phyloP scores from a whole-genome alignment of 2,797 vertebrate species.

The Morus bassanus region DNA sequence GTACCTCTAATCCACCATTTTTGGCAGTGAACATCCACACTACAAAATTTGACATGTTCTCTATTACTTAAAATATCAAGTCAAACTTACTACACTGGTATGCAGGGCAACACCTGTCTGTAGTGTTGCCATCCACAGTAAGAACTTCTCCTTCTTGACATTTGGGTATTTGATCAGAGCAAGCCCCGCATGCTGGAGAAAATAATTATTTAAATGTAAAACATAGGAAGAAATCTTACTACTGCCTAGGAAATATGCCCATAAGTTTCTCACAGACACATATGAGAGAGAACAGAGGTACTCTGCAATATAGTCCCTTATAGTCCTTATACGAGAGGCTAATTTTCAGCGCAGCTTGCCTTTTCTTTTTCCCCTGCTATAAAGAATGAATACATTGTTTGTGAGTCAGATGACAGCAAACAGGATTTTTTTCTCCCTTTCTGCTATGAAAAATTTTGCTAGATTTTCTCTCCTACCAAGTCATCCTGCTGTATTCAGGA shows the following conservation, averaged over 20 bases:
- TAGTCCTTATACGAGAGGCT: background rate
- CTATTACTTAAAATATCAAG: background rate
- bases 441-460: background rate
- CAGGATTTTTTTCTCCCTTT: background rate
- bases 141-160: slow-evolving; percentile 89
- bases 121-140: slow-evolving; percentile 82
- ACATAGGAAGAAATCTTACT: background rate
- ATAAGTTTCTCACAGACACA: background rate
- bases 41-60: background rate
- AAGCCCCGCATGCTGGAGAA: slow-evolving; percentile 82
- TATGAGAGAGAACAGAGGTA: background rate
- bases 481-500: background rate
- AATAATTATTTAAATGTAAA: background rate
- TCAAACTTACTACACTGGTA: slow-evolving; percentile 90
- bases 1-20: background rate
- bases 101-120: slow-evolving; percentile 88
- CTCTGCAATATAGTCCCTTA: background rate
- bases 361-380: background rate
- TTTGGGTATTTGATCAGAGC: slow-evolving; percentile 77
- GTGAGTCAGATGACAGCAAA: background rate
- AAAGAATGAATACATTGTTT: background rate
- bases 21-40: background rate
- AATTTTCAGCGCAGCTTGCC: background rate
- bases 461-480: background rate
- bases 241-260: background rate